These are phyloP conservation scores for Scolopax bukidnonensis DNA, from an alignment of 2,797 vertebrate species.

Conservation along the genomic window DNA sequence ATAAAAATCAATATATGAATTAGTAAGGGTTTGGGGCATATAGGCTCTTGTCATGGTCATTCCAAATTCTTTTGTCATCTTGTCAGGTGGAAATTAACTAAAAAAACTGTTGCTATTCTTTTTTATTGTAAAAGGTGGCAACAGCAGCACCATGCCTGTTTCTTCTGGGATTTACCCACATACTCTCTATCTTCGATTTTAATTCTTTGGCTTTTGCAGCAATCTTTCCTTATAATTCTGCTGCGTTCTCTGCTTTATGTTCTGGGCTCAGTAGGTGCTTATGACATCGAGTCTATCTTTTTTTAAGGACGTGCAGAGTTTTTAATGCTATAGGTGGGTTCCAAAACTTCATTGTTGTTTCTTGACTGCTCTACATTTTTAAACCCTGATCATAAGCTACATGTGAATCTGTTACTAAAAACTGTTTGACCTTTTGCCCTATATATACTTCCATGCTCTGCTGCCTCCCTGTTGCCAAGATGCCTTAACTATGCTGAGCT, in stretches of 20 bases:
- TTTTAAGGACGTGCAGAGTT: background rate
- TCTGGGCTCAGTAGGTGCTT: background rate
- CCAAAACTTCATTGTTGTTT: background rate
- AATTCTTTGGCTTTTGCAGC: background rate
- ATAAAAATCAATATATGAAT: background rate
- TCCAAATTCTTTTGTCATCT: conserved; percentile 33
- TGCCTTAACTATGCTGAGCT: background rate
- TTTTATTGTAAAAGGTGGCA: background rate
- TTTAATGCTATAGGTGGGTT: background rate
- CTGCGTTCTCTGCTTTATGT: background rate
- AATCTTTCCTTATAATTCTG: background rate
- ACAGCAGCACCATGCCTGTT: background rate
- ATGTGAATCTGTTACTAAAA: background rate
- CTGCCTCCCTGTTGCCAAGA: background rate
- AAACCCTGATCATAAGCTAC: background rate
- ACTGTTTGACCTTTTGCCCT: background rate
- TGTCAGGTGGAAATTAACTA: background rate
- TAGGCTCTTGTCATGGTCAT: background rate
- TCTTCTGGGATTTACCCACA: background rate
- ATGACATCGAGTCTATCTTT: background rate
- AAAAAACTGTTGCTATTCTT: background rate
- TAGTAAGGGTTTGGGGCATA: conserved; percentile 8
- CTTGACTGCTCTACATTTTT: background rate
- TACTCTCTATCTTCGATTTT: background rate
- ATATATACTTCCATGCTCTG: background rate